Percentiles rank a stretch among this genome's conserved stretches.
phyloP scores from a whole-genome alignment of 2,888 invertebrate species.

The Melanophora roralis region DNA sequence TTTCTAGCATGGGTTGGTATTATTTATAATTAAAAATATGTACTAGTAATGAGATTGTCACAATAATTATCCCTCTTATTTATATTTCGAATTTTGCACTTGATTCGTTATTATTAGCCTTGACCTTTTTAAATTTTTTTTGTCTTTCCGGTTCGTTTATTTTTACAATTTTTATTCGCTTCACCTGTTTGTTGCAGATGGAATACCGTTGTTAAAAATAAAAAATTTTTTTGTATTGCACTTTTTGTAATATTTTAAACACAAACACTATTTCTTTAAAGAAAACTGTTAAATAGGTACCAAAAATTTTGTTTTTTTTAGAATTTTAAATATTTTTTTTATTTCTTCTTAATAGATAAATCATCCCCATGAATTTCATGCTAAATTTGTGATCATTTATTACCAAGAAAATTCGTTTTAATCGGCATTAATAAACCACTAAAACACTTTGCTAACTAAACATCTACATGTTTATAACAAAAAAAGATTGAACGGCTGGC shows the following conservation, averaged over 20 bases:
- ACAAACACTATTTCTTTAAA: no score
- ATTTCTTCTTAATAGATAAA: conserved; percentile 19
- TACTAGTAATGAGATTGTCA: neutral
- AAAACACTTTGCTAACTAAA: conserved; percentile 70
- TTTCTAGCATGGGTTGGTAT: neutral
- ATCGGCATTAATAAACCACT: conserved; percentile 69
- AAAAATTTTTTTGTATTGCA: conserved; percentile 24
- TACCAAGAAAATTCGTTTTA: conserved; percentile 67
- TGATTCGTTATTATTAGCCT: conserved; percentile 30
- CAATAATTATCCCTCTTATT: conserved; percentile 15
- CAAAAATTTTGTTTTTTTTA: neutral
- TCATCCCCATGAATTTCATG: conserved; percentile 66
- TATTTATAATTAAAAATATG: conserved; percentile 1
- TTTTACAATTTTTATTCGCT: conserved; percentile 3
- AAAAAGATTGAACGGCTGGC: neutral
- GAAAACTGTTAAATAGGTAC: no score
- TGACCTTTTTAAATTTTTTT: conserved; percentile 56
- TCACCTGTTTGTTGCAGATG: neutral
- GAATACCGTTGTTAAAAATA: neutral
- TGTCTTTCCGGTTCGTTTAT: conserved; percentile 59
- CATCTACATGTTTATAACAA: conserved; percentile 64
- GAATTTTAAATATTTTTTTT: neutral
- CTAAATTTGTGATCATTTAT: conserved; percentile 68
- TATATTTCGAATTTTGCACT: conserved; percentile 31
- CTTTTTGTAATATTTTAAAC: neutral